Conservation (phyloP, 2,113 vertebrate species). For the Manacus vitellinus region DNA sequence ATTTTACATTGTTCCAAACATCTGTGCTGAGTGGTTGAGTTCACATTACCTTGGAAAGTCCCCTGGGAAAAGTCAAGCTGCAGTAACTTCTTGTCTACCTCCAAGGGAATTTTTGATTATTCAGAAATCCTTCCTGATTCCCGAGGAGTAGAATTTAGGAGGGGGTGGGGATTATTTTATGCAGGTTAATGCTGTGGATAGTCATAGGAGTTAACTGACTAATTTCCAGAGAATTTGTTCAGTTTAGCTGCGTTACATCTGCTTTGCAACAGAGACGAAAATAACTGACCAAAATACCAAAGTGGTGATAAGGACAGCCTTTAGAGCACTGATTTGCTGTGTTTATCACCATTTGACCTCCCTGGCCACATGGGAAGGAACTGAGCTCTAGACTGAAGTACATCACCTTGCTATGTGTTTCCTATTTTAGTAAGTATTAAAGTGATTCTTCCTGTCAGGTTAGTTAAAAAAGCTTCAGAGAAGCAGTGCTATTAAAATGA, state of each 20-base stretch:
- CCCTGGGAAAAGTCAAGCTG: background rate
- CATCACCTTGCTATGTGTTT: background rate
- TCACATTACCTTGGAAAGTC: background rate
- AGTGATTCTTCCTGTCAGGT: background rate
- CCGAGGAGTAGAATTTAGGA: background rate
- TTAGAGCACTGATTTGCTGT: background rate
- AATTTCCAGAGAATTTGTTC: background rate
- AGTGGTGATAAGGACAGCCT: background rate
- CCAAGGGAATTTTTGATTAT: background rate
- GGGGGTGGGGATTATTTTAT: background rate
- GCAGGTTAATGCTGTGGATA: background rate
- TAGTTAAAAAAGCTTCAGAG: background rate
- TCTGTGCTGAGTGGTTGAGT: background rate
- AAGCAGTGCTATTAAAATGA: background rate
- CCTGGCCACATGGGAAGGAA: background rate
- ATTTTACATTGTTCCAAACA: background rate
- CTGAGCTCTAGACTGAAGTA: background rate
- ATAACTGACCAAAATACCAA: background rate
- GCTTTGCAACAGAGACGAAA: background rate
- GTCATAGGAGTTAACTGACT: background rate
- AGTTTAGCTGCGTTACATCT: background rate
- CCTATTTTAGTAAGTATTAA: background rate
- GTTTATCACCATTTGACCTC: background rate
- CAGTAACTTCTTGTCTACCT: background rate
- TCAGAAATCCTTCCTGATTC: background rate